Base-by-base conservation (phyloP, 1,140 invertebrate genomes). In the Orchesella cincta region DNA sequence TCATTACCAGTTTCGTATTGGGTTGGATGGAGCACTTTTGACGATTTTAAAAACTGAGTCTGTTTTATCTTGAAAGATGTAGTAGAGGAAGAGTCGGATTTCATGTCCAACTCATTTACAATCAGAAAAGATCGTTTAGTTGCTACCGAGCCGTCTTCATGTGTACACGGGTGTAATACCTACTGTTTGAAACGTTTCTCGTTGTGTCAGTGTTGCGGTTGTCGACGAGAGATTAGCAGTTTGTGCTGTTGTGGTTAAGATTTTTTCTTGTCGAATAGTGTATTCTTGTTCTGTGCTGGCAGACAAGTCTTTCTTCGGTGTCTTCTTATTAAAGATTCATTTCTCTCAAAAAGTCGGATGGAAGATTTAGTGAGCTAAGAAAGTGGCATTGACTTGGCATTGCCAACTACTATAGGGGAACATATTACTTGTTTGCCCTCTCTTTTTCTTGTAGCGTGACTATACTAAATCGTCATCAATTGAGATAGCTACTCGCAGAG, bases 51-150 rank as follows among this genome's bases (percentile, higher is more conserved):
- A n/a, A n/a, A n/a, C n/a, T n/a, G n/a, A n/a, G n/a, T n/a, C n/a
- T n/a, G n/a, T n/a, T n/a, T n/a, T n/a, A n/a, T n/a, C n/a, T n/a
- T n/a, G n/a, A n/a, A n/a, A 33, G 31, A 12, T 1, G 26, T 31
- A 16, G 26, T 31, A 67, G 26, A 5, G 23, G 31, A 12, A n/a
- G 62, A 67, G 29, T 67, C 31, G 33, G 23, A 67, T 67, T 67
- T 67, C 62, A 67, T 31, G 62, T 31, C 62, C 62, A 67, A 57
- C 52, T 67, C 26, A 33, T 67, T 67, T 67, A 14, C 31, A 29
- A 23, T 31, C 28, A 31, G 8, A 29, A 31, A 67, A n/a, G 31
- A 67, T 67, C 12, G 12, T 57, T 46, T n/a, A 67, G 62, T 67
- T 33, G 62, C 62, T 67, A 12, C n/a, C 26, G 26, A 67, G 62